Evolutionary conservation across 64 coral and sea anemone genomes (phyloP).

Genomic region (Montipora foliosa): DNA sequence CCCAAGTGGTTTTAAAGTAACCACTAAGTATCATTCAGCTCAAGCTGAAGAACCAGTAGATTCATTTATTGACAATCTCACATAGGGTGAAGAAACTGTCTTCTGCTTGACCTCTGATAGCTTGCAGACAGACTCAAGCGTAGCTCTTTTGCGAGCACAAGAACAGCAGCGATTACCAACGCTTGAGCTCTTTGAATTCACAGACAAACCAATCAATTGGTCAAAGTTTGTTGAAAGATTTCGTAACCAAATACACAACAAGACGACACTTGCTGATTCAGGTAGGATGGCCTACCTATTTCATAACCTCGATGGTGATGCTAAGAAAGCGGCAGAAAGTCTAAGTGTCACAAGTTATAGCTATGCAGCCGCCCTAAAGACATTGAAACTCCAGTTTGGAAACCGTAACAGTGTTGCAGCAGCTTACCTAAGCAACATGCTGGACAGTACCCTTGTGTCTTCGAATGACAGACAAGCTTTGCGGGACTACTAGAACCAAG

Average conservation of each 20-base stretch:
- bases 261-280: constrained; percentile 44
- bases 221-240: neutral
- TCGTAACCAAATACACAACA: constrained; percentile 26
- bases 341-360: neutral
- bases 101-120: neutral
- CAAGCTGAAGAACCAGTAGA: neutral
- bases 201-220: neutral
- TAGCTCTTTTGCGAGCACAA: neutral
- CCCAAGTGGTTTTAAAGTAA: neutral
- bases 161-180: neutral
- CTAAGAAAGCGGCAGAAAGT: constrained; percentile 29
- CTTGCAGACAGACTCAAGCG: neutral
- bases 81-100: neutral
- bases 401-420: neutral
- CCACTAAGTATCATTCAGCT: neutral
- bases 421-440: constrained; percentile 14
- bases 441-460: neutral
- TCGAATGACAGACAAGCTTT: neutral
- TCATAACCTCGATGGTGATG: neutral
- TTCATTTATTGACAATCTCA: constrained; percentile 8
- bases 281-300: constrained; percentile 9
- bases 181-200: neutral
- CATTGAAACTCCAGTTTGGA: constrained; percentile 23
- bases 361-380: constrained; percentile 12
- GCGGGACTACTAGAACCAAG: neutral